phyloP scores from a whole-genome alignment of 2,797 vertebrate genomes.

The Sebastes steindachneri region DNA sequence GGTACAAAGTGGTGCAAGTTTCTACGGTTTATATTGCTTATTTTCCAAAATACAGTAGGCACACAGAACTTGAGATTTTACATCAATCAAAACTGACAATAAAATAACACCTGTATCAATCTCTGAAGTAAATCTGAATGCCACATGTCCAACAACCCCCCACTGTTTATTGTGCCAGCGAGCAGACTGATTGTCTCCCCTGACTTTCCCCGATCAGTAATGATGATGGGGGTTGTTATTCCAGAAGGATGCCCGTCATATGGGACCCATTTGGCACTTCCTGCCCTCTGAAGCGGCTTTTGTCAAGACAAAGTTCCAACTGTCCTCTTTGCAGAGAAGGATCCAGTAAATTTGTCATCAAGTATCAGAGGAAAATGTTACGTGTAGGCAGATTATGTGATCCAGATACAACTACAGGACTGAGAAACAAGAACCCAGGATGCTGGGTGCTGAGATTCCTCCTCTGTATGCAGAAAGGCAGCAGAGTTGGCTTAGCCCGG shows the following conservation, averaged over 20 bases:
- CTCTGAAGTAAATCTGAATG: constrained; percentile 21
- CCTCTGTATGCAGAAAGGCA: constrained; percentile 6
- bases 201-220: constrained; percentile 59
- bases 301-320: constrained; percentile 40
- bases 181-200: constrained; percentile 57
- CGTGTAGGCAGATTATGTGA: neutral
- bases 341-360: neutral
- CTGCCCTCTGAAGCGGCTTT: constrained; percentile 55
- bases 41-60: constrained; percentile 7
- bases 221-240: constrained; percentile 61
- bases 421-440: neutral
- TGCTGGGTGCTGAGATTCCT: neutral
- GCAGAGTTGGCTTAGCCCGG: neutral
- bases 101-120: constrained; percentile 13
- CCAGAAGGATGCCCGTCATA: constrained; percentile 66
- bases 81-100: constrained; percentile 18
- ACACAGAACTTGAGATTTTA: constrained; percentile 1
- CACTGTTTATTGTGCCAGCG: constrained; percentile 60
- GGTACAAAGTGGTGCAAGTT: neutral
- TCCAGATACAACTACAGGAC: neutral
- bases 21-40: neutral
- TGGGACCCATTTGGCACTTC: constrained; percentile 77
- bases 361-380: neutral
- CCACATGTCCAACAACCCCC: constrained; percentile 37
- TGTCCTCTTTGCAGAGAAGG: neutral